These are phyloP conservation scores for Boloria selene DNA, from an alignment of 2,888 invertebrate genomes.

Conservation along the genomic window DNA sequence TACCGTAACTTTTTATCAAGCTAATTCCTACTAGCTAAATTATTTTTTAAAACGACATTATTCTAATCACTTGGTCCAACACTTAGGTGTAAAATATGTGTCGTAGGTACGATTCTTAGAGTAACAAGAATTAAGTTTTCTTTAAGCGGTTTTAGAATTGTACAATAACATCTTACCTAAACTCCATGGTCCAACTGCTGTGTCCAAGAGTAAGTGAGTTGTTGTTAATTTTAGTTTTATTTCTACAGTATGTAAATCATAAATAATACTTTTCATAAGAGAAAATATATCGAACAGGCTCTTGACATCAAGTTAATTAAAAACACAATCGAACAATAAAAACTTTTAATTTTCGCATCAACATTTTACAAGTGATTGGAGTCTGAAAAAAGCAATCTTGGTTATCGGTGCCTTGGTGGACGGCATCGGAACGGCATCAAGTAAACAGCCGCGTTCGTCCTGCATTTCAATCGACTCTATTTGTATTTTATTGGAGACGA, in stretches of 20 bases:
- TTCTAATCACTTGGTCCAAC: too few species aligned
- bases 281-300: constrained; percentile 5
- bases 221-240: neutral
- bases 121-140: too few species aligned
- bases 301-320: constrained; percentile 18
- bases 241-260: constrained; percentile 2
- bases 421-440: constrained; percentile 61
- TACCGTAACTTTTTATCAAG: neutral
- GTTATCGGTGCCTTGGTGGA: constrained; percentile 62
- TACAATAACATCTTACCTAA: too few species aligned
- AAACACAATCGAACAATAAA: constrained; percentile 30
- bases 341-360: constrained; percentile 64
- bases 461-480: constrained; percentile 79
- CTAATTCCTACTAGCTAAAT: neutral
- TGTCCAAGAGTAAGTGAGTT: neutral
- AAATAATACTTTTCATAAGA: constrained; percentile 5
- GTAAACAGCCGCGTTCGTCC: constrained; percentile 72
- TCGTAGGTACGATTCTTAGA: too few species aligned
- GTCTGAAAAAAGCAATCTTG: constrained; percentile 76
- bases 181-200: too few species aligned
- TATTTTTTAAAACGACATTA: too few species aligned
- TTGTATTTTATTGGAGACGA: constrained; percentile 77
- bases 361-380: constrained; percentile 71
- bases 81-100: too few species aligned
- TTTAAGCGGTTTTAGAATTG: too few species aligned